Percentiles rank a stretch among this genome's conserved stretches.
Evolutionary conservation across 1,140 invertebrate genomes (phyloP).

Genomic region (Drosophila nikananu): DNA sequence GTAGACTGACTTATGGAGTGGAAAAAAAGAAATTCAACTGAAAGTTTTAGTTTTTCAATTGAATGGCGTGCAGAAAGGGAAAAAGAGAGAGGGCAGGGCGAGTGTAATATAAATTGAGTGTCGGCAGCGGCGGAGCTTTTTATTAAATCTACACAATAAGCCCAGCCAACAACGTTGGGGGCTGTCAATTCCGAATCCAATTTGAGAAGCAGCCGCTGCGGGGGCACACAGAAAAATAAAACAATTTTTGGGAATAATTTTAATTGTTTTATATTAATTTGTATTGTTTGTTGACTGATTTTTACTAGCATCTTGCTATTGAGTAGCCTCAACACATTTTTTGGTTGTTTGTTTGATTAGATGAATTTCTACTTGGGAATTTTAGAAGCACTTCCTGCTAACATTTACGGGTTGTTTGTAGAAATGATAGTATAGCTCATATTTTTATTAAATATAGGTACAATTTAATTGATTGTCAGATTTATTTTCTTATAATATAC

Average conservation of each 20-base stretch:
- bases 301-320: not conserved
- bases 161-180: constrained; percentile 33
- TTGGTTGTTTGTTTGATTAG: too few relatives aligned
- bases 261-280: too few relatives aligned
- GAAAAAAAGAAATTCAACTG: constrained; percentile 36
- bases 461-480: not conserved
- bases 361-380: too few relatives aligned
- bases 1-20: not conserved
- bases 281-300: not conserved
- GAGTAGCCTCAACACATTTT: too few relatives aligned
- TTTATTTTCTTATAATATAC: not conserved
- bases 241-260: not conserved
- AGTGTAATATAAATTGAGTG: constrained; percentile 64
- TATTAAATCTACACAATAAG: constrained; percentile 77
- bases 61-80: constrained; percentile 56
- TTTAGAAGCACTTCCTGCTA: too few relatives aligned
- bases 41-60: constrained; percentile 61
- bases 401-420: too few relatives aligned
- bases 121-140: constrained; percentile 43
- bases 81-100: constrained; percentile 10
- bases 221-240: not conserved
- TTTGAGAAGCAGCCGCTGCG: constrained; percentile 18
- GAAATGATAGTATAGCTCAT: not conserved
- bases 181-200: constrained; percentile 50
- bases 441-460: not conserved